A percentile compares a stretch with the other conserved stretches of the same genome.
These are phyloP conservation scores for Ifrita kowaldi DNA, from an alignment of 2,113 vertebrate genomes.

Conservation along the genomic window DNA sequence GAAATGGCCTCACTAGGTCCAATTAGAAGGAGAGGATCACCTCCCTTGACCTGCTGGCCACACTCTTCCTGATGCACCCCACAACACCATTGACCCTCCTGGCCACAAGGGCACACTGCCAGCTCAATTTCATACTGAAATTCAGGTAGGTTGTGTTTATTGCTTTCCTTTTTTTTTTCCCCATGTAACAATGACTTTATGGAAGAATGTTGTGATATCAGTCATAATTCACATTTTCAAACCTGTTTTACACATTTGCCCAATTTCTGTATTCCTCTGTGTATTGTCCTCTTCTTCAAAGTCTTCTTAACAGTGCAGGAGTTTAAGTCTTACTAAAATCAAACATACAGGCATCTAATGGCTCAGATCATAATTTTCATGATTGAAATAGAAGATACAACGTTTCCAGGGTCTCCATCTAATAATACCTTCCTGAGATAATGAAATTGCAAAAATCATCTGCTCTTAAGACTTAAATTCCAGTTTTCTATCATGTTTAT, in stretches of 20 bases:
- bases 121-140: background rate
- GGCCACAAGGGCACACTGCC: too few relatives aligned
- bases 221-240: background rate
- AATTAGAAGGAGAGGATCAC: background rate
- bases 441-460: background rate
- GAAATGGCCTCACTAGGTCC: too few relatives aligned
- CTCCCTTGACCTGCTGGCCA: rapidly evolving
- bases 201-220: background rate
- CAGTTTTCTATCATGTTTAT: background rate
- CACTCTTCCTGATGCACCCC: background rate
- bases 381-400: background rate
- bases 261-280: background rate
- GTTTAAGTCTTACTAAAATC: background rate
- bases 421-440: background rate
- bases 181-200: background rate
- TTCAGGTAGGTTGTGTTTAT: background rate
- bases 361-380: background rate
- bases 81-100: background rate
- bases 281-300: background rate
- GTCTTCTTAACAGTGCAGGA: background rate
- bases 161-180: rapidly evolving
- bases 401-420: background rate
- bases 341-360: background rate
- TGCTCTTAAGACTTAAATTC: background rate
- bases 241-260: background rate